These are phyloP conservation scores for Malacosoma neustria DNA, from an alignment of 2,888 invertebrate species.

Conservation along the genomic window DNA sequence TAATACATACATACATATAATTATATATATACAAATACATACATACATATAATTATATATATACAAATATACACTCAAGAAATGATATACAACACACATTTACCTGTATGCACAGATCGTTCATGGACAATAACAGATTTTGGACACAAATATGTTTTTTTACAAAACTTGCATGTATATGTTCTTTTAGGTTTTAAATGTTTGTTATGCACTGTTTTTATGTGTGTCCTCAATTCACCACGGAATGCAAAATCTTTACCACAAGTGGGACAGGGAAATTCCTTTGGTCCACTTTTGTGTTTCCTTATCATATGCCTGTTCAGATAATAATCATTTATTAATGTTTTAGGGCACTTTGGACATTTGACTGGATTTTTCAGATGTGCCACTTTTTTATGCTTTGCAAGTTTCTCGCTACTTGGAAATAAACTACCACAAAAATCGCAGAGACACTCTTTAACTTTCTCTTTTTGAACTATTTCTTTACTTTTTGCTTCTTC, in stretches of 20 bases:
- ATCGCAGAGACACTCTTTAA: conserved; percentile 43
- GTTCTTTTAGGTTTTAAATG: conserved; percentile 31
- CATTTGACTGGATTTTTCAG: conserved; percentile 39
- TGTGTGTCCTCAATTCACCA: conserved; percentile 42
- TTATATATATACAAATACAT: no score
- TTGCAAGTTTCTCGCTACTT: conserved; percentile 29
- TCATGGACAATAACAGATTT: conserved; percentile 61
- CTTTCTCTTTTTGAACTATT: conserved; percentile 15
- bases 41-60: no score
- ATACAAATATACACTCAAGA: no score
- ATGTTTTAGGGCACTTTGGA: conserved; percentile 39
- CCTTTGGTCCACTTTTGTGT: conserved; percentile 31
- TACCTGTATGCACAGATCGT: conserved; percentile 67
- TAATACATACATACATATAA: no score
- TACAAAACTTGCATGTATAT: conserved; percentile 49
- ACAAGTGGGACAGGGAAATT: conserved; percentile 51
- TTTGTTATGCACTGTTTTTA: conserved; percentile 45
- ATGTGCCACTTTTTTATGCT: conserved; percentile 43
- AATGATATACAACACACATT: no score
- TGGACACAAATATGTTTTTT: conserved; percentile 48
- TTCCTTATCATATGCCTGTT: conserved; percentile 45
- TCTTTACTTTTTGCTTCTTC: conserved; percentile 18
- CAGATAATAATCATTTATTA: conserved; percentile 39
- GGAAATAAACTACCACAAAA: conserved; percentile 49
- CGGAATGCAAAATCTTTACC: conserved; percentile 45